Evolutionary conservation across 2,797 vertebrate species (phyloP).

Genomic region (Anas georgica): DNA sequence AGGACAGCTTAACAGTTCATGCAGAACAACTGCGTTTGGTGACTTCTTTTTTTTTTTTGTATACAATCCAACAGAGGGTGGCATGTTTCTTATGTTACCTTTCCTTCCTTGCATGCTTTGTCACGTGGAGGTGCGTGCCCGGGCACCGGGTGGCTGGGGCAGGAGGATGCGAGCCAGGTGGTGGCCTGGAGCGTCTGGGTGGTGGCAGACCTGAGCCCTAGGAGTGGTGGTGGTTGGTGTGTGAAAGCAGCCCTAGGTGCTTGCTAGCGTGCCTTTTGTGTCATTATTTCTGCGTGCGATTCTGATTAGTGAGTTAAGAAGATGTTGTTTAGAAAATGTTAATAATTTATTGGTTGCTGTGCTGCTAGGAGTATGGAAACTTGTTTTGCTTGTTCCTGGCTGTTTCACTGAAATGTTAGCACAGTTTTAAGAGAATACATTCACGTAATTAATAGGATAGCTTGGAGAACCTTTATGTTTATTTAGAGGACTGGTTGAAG

Average conservation of each 20-base stretch:
- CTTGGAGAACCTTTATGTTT: neutral
- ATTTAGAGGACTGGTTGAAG: neutral
- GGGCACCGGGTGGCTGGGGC: neutral
- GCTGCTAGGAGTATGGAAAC: neutral
- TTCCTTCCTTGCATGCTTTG: neutral
- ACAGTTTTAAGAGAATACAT: neutral
- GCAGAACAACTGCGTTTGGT: neutral
- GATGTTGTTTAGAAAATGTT: conserved; percentile 23
- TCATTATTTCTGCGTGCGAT: neutral
- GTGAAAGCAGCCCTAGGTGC: neutral
- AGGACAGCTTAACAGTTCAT: neutral
- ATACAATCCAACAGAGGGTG: neutral
- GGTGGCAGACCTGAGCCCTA: neutral
- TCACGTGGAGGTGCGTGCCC: neutral
- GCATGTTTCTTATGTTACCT: neutral
- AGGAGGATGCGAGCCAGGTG: neutral
- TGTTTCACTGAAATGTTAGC: neutral
- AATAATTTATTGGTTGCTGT: conserved; percentile 7
- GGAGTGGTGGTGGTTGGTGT: neutral
- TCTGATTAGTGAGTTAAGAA: conserved; percentile 20
- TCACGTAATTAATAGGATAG: neutral
- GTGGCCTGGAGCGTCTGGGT: neutral
- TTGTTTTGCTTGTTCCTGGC: neutral
- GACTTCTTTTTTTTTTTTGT: too few relatives aligned
- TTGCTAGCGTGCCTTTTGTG: neutral